These are phyloP conservation scores for Steinernema feltiae DNA, from an alignment of 1,140 invertebrate species.

Conservation along the genomic window DNA sequence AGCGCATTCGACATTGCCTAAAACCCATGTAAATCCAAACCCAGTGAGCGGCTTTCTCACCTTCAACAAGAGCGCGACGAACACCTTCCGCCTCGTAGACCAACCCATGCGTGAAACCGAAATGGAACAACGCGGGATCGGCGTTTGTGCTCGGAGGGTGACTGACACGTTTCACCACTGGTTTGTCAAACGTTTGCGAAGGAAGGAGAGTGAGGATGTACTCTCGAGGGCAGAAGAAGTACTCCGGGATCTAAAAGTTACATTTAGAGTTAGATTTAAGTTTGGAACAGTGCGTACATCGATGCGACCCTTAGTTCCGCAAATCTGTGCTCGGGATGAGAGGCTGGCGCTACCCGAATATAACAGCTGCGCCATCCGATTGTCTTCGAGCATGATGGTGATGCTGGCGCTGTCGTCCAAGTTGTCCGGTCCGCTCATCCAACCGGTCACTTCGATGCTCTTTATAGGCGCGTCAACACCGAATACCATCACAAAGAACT, in stretches of 20 bases:
- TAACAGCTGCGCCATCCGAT: background rate
- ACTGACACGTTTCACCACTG: background rate
- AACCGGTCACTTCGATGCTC: background rate
- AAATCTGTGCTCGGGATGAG: background rate
- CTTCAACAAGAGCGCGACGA: background rate
- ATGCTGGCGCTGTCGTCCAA: background rate
- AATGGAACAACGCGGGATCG: background rate
- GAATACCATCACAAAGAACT: background rate
- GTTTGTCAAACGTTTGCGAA: background rate
- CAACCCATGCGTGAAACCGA: background rate
- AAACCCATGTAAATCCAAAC: background rate
- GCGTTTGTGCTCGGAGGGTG: background rate
- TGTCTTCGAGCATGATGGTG: background rate
- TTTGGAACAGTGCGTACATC: background rate
- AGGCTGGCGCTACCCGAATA: background rate
- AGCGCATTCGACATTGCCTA: background rate
- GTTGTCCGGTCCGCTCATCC: background rate
- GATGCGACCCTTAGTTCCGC: constrained; percentile 2
- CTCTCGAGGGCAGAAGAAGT: background rate
- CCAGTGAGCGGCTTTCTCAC: background rate
- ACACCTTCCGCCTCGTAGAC: constrained; percentile 7
- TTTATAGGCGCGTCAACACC: background rate
- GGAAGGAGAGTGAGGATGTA: background rate
- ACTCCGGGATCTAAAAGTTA: background rate
- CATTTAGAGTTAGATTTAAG: background rate